These are phyloP conservation scores for Malachius bipustulatus DNA, from an alignment of 2,888 invertebrate genomes.

Conservation along the genomic window DNA sequence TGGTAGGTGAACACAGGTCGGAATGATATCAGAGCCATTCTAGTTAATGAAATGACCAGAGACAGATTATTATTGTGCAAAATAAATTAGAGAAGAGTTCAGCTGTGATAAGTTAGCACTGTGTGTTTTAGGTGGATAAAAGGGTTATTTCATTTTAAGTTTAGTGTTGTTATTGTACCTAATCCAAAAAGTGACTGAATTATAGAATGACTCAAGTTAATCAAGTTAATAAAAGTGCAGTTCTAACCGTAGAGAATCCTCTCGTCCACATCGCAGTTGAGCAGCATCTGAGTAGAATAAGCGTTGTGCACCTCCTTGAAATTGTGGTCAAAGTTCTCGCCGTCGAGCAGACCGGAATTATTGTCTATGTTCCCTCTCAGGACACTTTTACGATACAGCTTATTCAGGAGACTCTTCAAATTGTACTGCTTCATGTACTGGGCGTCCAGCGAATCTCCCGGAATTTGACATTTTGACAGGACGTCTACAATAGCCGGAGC, in stretches of 20 bases:
- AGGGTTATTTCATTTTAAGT: background rate
- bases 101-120: no score
- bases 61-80: no score
- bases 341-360: slow-evolving; percentile 65
- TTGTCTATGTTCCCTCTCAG: slow-evolving; percentile 61
- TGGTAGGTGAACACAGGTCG: no score
- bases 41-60: no score
- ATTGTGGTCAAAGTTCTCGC: slow-evolving; percentile 72
- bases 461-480: no score
- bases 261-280: slow-evolving; percentile 92
- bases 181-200: slow-evolving; percentile 4
- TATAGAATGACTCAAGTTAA: slow-evolving; percentile 11
- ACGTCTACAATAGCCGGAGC: slow-evolving; percentile 75
- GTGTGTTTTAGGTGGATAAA: no score
- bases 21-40: no score
- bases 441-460: slow-evolving; percentile 54
- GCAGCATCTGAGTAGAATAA: slow-evolving; percentile 85
- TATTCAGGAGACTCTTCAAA: slow-evolving; percentile 66
- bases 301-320: slow-evolving; percentile 71
- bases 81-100: no score
- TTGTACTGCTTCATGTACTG: slow-evolving; percentile 82
- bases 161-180: background rate
- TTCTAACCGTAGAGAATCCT: slow-evolving; percentile 77
- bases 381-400: slow-evolving; percentile 61
- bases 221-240: no score